A percentile compares a stretch with the other conserved stretches of the same genome.
phyloP scores from a whole-genome alignment of 2,113 vertebrate species.

The Heterotis niloticus region DNA sequence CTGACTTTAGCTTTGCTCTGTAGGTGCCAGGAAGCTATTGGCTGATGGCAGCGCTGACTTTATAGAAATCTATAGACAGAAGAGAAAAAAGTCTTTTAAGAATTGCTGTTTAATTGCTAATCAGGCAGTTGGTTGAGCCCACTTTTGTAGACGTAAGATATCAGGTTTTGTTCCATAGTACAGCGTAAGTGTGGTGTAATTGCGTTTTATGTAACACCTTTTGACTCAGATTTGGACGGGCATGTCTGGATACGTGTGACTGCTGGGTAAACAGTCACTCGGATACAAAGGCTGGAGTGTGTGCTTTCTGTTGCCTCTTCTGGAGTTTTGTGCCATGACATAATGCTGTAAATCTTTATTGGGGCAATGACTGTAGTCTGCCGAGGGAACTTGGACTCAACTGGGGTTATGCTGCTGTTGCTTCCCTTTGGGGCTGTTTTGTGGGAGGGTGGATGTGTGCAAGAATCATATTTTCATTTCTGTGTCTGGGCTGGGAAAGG shows the following conservation, averaged over 20 bases:
- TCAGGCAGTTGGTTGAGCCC: not conserved
- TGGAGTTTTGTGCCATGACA: conserved; percentile 40
- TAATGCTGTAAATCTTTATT: conserved; percentile 51
- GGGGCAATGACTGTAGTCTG: conserved; percentile 34
- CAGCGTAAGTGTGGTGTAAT: not conserved
- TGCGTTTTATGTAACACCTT: not conserved
- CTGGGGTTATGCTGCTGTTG: conserved; percentile 29
- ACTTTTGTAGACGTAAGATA: not conserved
- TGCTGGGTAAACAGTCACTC: conserved; percentile 19
- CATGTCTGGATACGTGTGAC: not conserved
- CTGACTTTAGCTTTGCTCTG: not conserved
- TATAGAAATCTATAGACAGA: not conserved
- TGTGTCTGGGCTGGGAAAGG: conserved; percentile 20
- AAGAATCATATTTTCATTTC: conserved; percentile 14
- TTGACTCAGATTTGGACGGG: conserved; percentile 4
- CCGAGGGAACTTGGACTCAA: conserved; percentile 32
- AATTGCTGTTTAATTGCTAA: not conserved
- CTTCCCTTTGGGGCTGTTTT: conserved; percentile 24
- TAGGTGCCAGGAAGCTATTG: not conserved
- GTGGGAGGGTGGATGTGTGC: conserved; percentile 28
- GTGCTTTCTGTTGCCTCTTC: conserved; percentile 29
- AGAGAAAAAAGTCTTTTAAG: not conserved
- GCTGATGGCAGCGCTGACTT: not conserved
- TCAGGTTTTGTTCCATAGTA: not conserved
- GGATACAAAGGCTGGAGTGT: conserved; percentile 33